Conservation (phyloP, 2,888 invertebrate genomes). For the Platerodrilus igneus region DNA sequence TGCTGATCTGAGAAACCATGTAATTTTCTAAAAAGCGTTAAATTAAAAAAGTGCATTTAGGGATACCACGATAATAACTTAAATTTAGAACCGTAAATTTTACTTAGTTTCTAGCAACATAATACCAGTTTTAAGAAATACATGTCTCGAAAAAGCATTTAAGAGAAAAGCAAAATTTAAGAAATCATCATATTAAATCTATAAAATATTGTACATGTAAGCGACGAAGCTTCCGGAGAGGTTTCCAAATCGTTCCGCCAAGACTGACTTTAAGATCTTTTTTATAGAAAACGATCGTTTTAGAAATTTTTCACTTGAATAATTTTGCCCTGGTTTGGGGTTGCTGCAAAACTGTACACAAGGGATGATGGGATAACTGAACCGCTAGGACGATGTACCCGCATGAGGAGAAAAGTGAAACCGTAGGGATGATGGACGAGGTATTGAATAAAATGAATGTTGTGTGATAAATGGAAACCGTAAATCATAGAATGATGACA, state of each 20-base stretch:
- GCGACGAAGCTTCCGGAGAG: conserved; percentile 10
- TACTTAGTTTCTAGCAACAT: no score
- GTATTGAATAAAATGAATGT: conserved; percentile 35
- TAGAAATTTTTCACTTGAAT: conserved; percentile 20
- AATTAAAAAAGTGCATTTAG: no score
- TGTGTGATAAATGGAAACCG: conserved; percentile 31
- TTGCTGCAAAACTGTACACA: conserved; percentile 10
- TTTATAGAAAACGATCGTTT: conserved; percentile 23
- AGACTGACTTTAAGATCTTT: conserved; percentile 23
- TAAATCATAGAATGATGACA: conserved; percentile 30
- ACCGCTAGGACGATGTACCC: conserved; percentile 10
- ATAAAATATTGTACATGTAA: no score
- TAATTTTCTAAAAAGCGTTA: no score
- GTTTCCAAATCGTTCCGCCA: conserved; percentile 20
- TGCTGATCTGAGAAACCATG: no score
- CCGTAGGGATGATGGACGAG: conserved; percentile 35
- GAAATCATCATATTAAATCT: no score
- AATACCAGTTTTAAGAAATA: no score
- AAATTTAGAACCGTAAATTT: no score
- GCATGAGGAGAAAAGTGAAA: conserved; percentile 15
- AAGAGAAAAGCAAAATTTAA: no score
- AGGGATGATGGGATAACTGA: conserved; percentile 20
- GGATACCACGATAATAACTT: no score
- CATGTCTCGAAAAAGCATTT: no score
- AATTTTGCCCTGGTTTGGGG: conserved; percentile 14